A percentile compares a stretch with the other conserved stretches of the same genome.
Evolutionary conservation across 2,113 vertebrate species (phyloP).

Genomic region (Ascaphus truei): DNA sequence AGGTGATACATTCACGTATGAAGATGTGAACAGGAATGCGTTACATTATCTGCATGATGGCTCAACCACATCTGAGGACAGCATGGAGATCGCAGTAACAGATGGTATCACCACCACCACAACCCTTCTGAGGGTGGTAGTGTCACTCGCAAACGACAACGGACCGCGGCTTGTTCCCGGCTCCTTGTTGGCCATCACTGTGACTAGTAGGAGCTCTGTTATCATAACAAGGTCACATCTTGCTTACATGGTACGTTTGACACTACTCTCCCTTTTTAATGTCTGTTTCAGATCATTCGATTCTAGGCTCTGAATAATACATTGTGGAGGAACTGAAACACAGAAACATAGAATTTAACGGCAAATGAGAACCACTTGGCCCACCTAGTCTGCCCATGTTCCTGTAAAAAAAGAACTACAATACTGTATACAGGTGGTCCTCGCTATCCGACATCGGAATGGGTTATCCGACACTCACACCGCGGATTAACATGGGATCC

Average conservation of each 20-base stretch:
- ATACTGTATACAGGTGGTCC: no score
- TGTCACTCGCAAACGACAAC: constrained; percentile 52
- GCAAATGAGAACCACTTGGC: no score
- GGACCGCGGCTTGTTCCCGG: constrained; percentile 65
- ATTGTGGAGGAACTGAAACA: no score
- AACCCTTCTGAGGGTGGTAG: constrained; percentile 68
- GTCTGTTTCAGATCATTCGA: no score
- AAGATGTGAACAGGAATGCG: constrained; percentile 72
- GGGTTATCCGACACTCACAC: no score
- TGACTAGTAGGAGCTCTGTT: constrained; percentile 74
- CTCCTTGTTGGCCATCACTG: constrained; percentile 68
- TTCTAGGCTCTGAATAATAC: no score
- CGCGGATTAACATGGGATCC: no score
- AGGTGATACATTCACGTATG: constrained; percentile 87
- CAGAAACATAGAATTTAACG: no score
- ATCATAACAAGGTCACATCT: constrained; percentile 75
- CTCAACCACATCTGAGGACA: constrained; percentile 67
- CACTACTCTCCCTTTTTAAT: no score
- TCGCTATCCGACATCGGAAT: no score
- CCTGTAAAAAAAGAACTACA: no score
- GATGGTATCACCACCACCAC: constrained; percentile 72
- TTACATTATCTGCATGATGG: constrained; percentile 81
- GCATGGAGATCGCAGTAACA: constrained; percentile 81
- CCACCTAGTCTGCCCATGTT: no score
- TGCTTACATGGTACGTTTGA: constrained; percentile 73